phyloP scores from a whole-genome alignment of 1,140 invertebrate genomes.

The Theocolax elegans region DNA sequence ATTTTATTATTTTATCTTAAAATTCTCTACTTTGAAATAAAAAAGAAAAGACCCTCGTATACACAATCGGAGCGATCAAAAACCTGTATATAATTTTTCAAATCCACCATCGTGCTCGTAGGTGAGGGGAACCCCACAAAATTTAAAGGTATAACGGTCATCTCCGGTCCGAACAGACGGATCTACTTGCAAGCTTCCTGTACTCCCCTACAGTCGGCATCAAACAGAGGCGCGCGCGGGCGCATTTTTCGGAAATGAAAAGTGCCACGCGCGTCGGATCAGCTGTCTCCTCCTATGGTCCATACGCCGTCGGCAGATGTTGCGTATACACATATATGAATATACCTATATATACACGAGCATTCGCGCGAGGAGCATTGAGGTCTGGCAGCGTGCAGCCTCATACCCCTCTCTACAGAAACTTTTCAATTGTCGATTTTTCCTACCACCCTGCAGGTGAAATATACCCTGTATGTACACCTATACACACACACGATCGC shows the following conservation, averaged over 20 bases:
- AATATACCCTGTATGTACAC: constrained; percentile 48
- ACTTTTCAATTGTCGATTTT: constrained; percentile 55
- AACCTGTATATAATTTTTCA: too few species aligned
- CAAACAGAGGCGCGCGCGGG: too few species aligned
- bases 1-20: too few species aligned
- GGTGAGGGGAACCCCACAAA: too few species aligned
- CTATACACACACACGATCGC: too few species aligned
- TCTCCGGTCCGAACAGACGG: not conserved
- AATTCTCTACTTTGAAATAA: too few species aligned
- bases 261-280: constrained; percentile 52
- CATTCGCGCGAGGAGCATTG: constrained; percentile 9
- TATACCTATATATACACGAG: constrained; percentile 3
- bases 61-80: too few species aligned
- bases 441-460: constrained; percentile 62
- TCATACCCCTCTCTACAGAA: too few species aligned
- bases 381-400: too few species aligned
- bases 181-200: constrained; percentile 3
- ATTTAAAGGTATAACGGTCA: constrained; percentile 35
- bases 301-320: constrained; percentile 54
- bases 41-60: too few species aligned
- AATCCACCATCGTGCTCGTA: too few species aligned
- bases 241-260: constrained; percentile 54
- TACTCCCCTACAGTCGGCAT: constrained; percentile 27
- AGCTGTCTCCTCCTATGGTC: constrained; percentile 48
- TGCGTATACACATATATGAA: constrained; percentile 22